Base-by-base conservation (phyloP, 37 sponge, comb jelly and placozoan genomes). In the Cliona cf. orientalis region DNA sequence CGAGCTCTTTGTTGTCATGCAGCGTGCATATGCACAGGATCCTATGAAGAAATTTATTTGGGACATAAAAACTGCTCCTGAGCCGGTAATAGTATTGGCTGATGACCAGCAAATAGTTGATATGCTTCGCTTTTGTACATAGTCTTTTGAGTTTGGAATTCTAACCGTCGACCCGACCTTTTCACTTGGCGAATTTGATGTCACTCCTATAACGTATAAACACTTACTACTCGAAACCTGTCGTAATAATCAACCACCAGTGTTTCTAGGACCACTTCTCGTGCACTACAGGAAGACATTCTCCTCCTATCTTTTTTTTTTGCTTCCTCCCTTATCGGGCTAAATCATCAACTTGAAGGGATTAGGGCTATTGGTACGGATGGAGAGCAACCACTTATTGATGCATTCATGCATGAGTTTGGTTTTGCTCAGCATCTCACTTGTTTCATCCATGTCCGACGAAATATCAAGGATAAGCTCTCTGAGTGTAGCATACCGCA, bases 81-180 rank as follows among this genome's bases (percentile, higher is more conserved):
- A 81, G 35, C 88, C 88, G 46, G 82, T 82, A 25, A 59, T 88
- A 60, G 88, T 88, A 2, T 12, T 88, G 56, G 76, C 82, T 6
- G 42, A 34, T 39, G 71, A 88, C 17, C 46, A 17, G 14, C 82
- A 88, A 65, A 0, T 88, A 9, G 11, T 49, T 58, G 80, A 87
- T 66, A 46, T 85, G 25, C 46, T 70, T 11, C 58, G 79, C 3
- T 85, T 87, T 55, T 74, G 87, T 41, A 79, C 87, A 26, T 68
- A 44, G 21, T 53, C 70, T 26, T 23, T 33, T 36, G 78, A 70
- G 32, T 79, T 80, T 55, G 42, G 68, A 25, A 33, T 80, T 31
- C 36, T 87, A n/a, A 87, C 81, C 0, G 80, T 77, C 5, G 87
- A 87, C 42, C 87, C 87, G 1, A 87, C 87, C 2, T 87, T 85